phyloP scores from a whole-genome alignment of 2,888 invertebrate genomes.

The Drosophila differens region DNA sequence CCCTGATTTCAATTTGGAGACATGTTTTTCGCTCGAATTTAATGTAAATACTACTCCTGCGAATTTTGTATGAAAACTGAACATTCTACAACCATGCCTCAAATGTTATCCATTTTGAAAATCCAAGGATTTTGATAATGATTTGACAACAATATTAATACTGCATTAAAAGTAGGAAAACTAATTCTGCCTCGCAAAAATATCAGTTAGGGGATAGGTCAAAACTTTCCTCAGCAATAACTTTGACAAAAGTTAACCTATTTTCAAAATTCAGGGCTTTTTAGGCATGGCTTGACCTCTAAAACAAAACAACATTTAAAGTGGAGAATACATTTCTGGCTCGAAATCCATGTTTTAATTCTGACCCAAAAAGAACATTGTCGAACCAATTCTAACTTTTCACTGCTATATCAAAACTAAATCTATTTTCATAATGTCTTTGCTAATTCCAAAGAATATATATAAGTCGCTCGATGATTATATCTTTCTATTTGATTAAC shows the following conservation, averaged over 20 bases:
- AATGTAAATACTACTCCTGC: not conserved
- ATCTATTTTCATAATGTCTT: not conserved
- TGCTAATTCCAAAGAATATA: not conserved
- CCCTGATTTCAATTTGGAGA: not conserved
- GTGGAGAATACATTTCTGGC: not conserved
- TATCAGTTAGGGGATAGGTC: not conserved
- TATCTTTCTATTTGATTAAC: not conserved
- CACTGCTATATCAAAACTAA: not conserved
- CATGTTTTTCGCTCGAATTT: not conserved
- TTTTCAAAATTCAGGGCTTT: not conserved
- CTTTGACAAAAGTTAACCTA: not conserved
- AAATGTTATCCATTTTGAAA: no score
- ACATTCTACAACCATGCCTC: no score
- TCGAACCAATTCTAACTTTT: not conserved
- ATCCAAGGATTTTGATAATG: not conserved
- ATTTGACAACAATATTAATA: not conserved
- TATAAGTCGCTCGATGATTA: no score
- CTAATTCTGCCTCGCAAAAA: not conserved
- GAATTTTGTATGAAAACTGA: no score
- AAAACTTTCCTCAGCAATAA: not conserved
- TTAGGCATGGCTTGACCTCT: not conserved
- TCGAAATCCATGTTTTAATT: not conserved
- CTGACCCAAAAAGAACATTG: not conserved
- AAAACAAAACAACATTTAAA: not conserved
- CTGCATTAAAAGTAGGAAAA: not conserved